A percentile compares a stretch with the other conserved stretches of the same genome.
phyloP scores from a whole-genome alignment of 2,113 vertebrate genomes.

The Malaclemys terrapin region DNA sequence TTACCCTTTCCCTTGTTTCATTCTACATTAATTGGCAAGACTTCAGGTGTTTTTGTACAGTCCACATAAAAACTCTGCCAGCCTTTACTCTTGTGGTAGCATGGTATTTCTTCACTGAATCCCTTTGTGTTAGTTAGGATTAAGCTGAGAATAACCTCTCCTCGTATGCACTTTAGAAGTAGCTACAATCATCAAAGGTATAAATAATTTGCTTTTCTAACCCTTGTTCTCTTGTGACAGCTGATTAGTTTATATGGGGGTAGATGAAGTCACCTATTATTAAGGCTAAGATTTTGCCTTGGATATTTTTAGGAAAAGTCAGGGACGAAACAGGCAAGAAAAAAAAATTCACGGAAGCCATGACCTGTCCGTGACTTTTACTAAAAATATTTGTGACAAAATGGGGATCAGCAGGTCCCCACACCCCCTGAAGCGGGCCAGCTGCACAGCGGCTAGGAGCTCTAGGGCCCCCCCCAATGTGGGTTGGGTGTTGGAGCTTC shows the following conservation, averaged over 20 bases:
- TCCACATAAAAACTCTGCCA: neutral
- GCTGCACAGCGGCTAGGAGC: too few species aligned
- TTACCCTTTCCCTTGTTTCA: neutral
- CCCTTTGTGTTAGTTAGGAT: neutral
- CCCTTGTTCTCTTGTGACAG: neutral
- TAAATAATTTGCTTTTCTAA: neutral
- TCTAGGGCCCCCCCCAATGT: too few species aligned
- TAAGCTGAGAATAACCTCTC: neutral
- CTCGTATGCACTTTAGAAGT: neutral
- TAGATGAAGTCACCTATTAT: neutral
- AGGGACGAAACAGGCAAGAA: too few species aligned
- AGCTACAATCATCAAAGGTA: neutral
- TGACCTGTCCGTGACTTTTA: too few species aligned
- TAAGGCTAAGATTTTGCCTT: neutral
- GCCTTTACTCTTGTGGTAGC: neutral
- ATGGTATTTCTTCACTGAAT: neutral
- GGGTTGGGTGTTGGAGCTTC: too few species aligned
- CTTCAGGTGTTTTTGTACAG: neutral
- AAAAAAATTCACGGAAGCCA: too few species aligned
- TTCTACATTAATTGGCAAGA: neutral
- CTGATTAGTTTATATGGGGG: neutral
- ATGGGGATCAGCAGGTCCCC: too few species aligned
- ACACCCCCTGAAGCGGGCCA: too few species aligned
- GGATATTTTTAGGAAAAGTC: too few species aligned
- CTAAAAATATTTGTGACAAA: too few species aligned